A percentile compares a stretch with the other conserved stretches of the same genome.
Evolutionary conservation across 2,888 invertebrate species (phyloP).

Genomic region (Melanostoma scalare): DNA sequence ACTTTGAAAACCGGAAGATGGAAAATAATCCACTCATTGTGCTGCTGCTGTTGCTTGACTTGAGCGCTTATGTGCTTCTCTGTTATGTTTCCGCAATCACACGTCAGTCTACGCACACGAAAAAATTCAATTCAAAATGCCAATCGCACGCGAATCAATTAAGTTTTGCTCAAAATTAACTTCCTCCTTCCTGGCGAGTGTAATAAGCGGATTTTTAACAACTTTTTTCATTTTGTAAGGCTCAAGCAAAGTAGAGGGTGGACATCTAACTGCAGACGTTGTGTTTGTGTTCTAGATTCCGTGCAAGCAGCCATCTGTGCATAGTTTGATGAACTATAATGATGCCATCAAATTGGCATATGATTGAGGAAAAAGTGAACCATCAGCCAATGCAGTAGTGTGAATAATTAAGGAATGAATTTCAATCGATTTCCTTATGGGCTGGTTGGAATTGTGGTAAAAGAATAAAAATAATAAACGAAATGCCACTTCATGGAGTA

Average conservation of each 20-base stretch:
- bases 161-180: constrained; percentile 33
- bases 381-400: constrained; percentile 37
- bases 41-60: constrained; percentile 6
- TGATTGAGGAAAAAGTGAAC: background rate
- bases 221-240: background rate
- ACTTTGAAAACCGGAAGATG: constrained; percentile 28
- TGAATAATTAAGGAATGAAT: constrained; percentile 52
- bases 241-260: background rate
- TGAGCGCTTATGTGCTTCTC: constrained; percentile 15
- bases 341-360: constrained; percentile 14
- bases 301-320: background rate
- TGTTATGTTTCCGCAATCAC: constrained; percentile 42
- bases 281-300: constrained; percentile 13
- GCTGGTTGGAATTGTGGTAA: background rate
- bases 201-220: constrained; percentile 1
- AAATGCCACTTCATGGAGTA: background rate
- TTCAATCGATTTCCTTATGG: constrained; percentile 42
- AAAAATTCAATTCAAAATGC: constrained; percentile 35
- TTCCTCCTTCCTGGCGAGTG: constrained; percentile 47
- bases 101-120: constrained; percentile 31
- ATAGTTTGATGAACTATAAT: constrained; percentile 14
- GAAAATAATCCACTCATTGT: constrained; percentile 32
- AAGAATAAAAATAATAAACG: background rate
- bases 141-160: constrained; percentile 44
- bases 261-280: background rate